Evolutionary conservation across 2,888 invertebrate genomes (phyloP).

Genomic region (Clivina fossor): DNA sequence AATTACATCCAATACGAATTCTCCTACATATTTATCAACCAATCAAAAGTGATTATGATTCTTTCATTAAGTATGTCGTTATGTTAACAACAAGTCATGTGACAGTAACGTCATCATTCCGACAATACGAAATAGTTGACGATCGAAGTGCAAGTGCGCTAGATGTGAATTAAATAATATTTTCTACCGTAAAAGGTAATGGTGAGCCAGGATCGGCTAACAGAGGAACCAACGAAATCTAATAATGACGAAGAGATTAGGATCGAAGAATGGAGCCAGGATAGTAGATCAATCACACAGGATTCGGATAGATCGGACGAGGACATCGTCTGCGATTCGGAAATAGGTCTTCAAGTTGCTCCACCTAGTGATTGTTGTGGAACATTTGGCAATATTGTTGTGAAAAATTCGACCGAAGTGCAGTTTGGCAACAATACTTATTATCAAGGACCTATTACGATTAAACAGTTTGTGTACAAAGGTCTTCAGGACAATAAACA

Average conservation of each 20-base stretch:
- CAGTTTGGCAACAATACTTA: slow-evolving; percentile 76
- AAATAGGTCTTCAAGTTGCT: slow-evolving; percentile 32
- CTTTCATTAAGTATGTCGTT: background rate
- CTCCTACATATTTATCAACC: too few relatives aligned
- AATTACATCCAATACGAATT: too few relatives aligned
- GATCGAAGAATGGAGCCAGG: slow-evolving; percentile 20
- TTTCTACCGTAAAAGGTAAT: too few relatives aligned
- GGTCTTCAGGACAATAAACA: slow-evolving; percentile 36
- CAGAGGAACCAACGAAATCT: slow-evolving; percentile 27
- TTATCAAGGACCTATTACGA: slow-evolving; percentile 76
- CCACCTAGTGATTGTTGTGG: slow-evolving; percentile 41
- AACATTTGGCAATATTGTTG: slow-evolving; percentile 64
- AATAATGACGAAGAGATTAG: slow-evolving; percentile 5
- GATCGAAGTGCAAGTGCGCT: too few relatives aligned
- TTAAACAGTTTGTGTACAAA: slow-evolving; percentile 68
- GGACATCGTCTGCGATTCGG: slow-evolving; percentile 34
- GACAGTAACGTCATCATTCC: slow-evolving; percentile 20
- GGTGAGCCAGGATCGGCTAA: slow-evolving; percentile 23
- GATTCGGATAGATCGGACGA: slow-evolving; percentile 32
- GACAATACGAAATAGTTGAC: too few relatives aligned
- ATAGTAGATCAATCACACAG: slow-evolving; percentile 16
- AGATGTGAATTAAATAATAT: too few relatives aligned
- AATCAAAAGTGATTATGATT: too few relatives aligned
- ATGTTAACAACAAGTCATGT: slow-evolving; percentile 6
- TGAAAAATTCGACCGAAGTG: slow-evolving; percentile 70